phyloP scores from a whole-genome alignment of 2,888 invertebrate species.

The Catocala nupta region DNA sequence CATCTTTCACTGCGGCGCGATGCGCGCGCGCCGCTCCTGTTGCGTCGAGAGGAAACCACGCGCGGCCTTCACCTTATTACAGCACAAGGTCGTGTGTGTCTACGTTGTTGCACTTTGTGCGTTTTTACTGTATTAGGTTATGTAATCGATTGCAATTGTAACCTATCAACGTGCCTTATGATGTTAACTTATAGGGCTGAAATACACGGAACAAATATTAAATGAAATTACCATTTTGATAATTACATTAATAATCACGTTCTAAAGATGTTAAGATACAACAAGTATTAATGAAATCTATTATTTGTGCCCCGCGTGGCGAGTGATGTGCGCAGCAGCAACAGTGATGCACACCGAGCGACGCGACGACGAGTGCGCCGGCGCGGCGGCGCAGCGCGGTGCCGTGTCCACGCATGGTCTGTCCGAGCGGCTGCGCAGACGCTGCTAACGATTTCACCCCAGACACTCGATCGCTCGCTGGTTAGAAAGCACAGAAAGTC shows the following conservation, averaged over 20 bases:
- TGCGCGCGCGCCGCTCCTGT: constrained; percentile 71
- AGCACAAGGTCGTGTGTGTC: constrained; percentile 74
- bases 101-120: constrained; percentile 36
- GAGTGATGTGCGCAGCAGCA: too few species aligned
- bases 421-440: constrained; percentile 28
- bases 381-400: neutral
- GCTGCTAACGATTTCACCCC: constrained; percentile 74
- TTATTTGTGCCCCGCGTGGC: too few species aligned
- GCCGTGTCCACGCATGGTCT: constrained; percentile 21
- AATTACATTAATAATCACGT: too few species aligned
- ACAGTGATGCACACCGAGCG: too few species aligned
- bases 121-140: constrained; percentile 29
- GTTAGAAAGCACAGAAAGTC: constrained; percentile 80
- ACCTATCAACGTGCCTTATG: neutral
- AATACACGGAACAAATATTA: too few species aligned
- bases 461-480: constrained; percentile 72
- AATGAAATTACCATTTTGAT: too few species aligned
- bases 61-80: constrained; percentile 81
- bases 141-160: constrained; percentile 2
- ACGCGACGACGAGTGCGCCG: too few species aligned
- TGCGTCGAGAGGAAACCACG: constrained; percentile 76
- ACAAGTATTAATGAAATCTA: too few species aligned
- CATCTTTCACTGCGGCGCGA: constrained; percentile 67
- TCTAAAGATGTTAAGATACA: too few species aligned
- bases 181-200: too few species aligned